Evolutionary conservation across 2,888 invertebrate species (phyloP).

Genomic region (Philereme transversata): DNA sequence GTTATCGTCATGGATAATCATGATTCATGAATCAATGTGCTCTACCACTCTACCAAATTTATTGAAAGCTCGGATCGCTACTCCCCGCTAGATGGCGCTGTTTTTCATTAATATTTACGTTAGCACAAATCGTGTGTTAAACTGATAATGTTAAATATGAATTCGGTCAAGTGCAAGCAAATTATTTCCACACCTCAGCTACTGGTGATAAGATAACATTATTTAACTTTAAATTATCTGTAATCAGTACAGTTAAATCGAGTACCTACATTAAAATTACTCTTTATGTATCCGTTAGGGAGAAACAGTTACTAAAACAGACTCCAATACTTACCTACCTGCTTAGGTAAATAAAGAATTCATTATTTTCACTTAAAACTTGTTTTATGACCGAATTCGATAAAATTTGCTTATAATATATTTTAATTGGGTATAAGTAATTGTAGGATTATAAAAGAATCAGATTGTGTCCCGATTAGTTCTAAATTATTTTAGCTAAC

Average conservation of each 20-base stretch:
- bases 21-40: background rate
- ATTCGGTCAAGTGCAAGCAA: constrained; percentile 36
- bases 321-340: too few species aligned
- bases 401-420: too few species aligned
- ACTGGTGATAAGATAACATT: constrained; percentile 38
- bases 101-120: background rate
- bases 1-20: too few species aligned
- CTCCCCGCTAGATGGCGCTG: constrained; percentile 44
- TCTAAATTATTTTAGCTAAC: constrained; percentile 30
- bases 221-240: constrained; percentile 10
- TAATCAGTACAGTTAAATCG: constrained; percentile 10
- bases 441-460: too few species aligned
- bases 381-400: too few species aligned
- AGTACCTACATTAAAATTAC: too few species aligned
- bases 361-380: too few species aligned
- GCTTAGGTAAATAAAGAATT: too few species aligned
- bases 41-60: background rate
- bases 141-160: constrained; percentile 23
- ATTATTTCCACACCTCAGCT: constrained; percentile 30
- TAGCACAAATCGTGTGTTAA: constrained; percentile 10
- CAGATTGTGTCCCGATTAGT: constrained; percentile 12
- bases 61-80: constrained; percentile 23
- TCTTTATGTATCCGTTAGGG: too few species aligned
- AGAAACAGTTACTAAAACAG: too few species aligned
- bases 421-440: too few species aligned